phyloP scores from a whole-genome alignment of 2,888 invertebrate species.

The Colostygia pectinataria region DNA sequence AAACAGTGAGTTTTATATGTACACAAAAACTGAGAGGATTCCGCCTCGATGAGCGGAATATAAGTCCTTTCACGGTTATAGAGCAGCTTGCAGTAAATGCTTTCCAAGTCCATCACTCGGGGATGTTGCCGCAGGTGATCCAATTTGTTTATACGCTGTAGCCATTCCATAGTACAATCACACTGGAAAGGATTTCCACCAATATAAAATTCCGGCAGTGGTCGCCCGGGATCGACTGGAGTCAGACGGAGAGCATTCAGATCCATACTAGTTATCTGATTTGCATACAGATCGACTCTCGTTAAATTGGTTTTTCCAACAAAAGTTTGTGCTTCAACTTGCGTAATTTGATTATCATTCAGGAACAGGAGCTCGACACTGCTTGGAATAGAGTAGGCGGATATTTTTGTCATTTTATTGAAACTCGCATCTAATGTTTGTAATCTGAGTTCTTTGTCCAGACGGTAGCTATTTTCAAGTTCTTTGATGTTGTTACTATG shows the following conservation, averaged over 20 bases:
- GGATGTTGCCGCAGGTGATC: constrained; percentile 93
- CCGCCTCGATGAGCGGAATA: constrained; percentile 93
- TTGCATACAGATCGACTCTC: constrained; percentile 95
- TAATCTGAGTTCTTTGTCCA: constrained; percentile 88
- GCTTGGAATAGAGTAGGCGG: constrained; percentile 90
- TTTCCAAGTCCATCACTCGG: constrained; percentile 94
- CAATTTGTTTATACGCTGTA: constrained; percentile 94
- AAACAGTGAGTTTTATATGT: constrained; percentile 97
- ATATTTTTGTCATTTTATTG: constrained; percentile 91
- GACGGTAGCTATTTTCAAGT: constrained; percentile 88
- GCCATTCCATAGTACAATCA: constrained; percentile 98
- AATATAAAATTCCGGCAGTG: constrained; percentile 95
- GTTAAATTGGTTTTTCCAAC: constrained; percentile 94
- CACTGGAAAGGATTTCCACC: constrained; percentile 97
- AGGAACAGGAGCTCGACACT: constrained; percentile 93
- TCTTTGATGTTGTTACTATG: constrained; percentile 93
- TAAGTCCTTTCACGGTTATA: constrained; percentile 93
- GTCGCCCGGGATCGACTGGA: constrained; percentile 88
- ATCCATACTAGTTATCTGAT: constrained; percentile 95
- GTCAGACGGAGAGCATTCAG: constrained; percentile 93
- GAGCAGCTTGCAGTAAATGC: constrained; percentile 93
- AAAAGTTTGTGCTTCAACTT: constrained; percentile 94
- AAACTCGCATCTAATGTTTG: constrained; percentile 95
- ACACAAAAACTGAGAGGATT: constrained; percentile 95
- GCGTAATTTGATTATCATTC: constrained; percentile 93